A percentile compares a stretch with the other conserved stretches of the same genome.
phyloP scores from a whole-genome alignment of 2,888 invertebrate species.

The Chalcis sispes region DNA sequence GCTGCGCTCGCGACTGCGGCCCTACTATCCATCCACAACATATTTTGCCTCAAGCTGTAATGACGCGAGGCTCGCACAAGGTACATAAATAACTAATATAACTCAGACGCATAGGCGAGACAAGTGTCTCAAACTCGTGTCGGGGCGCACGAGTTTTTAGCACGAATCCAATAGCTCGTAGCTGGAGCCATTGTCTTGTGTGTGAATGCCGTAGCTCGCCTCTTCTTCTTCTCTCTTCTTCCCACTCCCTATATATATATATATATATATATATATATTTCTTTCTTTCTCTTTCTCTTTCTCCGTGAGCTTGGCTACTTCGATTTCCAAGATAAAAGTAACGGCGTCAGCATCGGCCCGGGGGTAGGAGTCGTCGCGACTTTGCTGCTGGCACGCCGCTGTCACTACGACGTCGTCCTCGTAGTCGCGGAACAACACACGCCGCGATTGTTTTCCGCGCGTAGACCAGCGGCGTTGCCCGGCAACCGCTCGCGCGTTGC shows the following conservation, averaged over 20 bases:
- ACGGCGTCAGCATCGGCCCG: constrained; percentile 59
- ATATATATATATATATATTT: too few relatives aligned
- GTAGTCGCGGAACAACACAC: constrained; percentile 43
- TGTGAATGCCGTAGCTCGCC: too few relatives aligned
- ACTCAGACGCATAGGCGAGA: too few relatives aligned
- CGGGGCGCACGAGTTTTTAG: neutral
- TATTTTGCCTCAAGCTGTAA: too few relatives aligned
- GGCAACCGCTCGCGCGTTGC: constrained; percentile 57
- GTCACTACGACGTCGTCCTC: constrained; percentile 44
- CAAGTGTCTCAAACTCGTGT: neutral
- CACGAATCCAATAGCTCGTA: neutral
- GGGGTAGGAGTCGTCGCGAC: constrained; percentile 14
- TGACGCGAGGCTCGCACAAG: too few relatives aligned
- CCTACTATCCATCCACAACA: too few relatives aligned
- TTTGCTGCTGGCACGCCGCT: constrained; percentile 32
- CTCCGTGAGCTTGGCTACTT: constrained; percentile 4
- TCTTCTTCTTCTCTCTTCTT: too few relatives aligned
- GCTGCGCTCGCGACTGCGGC: too few relatives aligned
- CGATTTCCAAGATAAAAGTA: constrained; percentile 50
- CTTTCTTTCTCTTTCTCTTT: neutral
- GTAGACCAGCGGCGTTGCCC: constrained; percentile 59
- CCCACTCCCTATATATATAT: too few relatives aligned
- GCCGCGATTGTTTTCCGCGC: constrained; percentile 60
- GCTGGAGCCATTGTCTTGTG: neutral
- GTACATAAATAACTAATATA: too few relatives aligned